Evolutionary conservation across 2,888 invertebrate species (phyloP).

Genomic region (Homarus gammarus): DNA sequence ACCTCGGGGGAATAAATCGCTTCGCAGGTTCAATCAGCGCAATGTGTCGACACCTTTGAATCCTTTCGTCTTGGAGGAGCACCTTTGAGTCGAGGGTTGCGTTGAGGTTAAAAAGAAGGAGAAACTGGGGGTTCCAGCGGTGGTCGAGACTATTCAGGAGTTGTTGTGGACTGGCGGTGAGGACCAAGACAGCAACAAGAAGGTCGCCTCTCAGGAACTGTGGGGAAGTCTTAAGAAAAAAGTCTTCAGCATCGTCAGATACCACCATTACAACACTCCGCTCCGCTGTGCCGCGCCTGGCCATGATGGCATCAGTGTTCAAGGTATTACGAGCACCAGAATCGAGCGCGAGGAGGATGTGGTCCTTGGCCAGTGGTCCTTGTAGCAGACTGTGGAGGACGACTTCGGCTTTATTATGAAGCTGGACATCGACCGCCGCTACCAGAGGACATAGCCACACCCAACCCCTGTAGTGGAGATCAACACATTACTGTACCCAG

Average conservation of each 20-base stretch:
- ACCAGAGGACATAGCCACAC: not conserved
- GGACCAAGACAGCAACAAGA: constrained; percentile 28
- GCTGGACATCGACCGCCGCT: not conserved
- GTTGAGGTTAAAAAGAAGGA: constrained; percentile 48
- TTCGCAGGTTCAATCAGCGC: constrained; percentile 29
- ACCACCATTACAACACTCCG: not conserved
- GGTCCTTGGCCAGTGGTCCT: constrained; percentile 37
- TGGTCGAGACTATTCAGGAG: constrained; percentile 28
- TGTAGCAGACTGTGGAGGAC: constrained; percentile 8
- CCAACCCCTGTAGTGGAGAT: not conserved
- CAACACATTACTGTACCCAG: too few species aligned
- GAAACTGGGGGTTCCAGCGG: constrained; percentile 51
- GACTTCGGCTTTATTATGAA: not conserved
- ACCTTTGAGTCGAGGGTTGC: constrained; percentile 1
- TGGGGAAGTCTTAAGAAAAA: constrained; percentile 6
- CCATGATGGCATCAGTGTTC: not conserved
- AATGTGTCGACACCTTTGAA: constrained; percentile 49
- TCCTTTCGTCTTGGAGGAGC: constrained; percentile 26
- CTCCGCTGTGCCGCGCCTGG: too few species aligned
- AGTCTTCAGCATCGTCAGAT: not conserved
- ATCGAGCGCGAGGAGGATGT: constrained; percentile 29
- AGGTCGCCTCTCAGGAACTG: constrained; percentile 41
- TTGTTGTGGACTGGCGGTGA: not conserved
- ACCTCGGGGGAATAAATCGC: not conserved
- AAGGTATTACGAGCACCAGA: constrained; percentile 3